These are phyloP conservation scores for Gadopsis marmoratus DNA, from an alignment of 2,797 vertebrate genomes.

Conservation along the genomic window DNA sequence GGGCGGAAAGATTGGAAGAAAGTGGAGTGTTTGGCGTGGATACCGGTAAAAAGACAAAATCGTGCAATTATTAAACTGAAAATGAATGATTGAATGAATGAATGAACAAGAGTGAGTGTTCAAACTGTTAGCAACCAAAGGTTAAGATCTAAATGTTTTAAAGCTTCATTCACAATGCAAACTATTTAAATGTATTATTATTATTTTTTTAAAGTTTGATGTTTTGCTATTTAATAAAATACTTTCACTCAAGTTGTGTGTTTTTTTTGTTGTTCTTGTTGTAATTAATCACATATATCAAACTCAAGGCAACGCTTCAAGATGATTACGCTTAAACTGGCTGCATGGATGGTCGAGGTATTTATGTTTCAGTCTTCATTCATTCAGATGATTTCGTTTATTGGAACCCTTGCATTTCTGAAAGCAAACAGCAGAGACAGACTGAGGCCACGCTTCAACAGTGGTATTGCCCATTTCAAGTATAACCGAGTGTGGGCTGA, in stretches of 20 bases:
- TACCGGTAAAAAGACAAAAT: constrained; percentile 7
- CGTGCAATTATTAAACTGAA: not conserved
- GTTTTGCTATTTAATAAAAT: not conserved
- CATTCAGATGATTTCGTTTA: not conserved
- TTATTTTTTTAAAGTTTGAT: constrained; percentile 20
- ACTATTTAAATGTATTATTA: constrained; percentile 3
- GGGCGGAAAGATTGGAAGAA: not conserved
- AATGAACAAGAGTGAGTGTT: not conserved
- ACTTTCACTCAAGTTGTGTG: not conserved
- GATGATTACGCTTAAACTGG: constrained; percentile 2
- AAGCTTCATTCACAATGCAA: constrained; percentile 25
- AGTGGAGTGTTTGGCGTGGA: too few species aligned
- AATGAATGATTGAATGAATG: too few species aligned
- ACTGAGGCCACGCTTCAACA: not conserved
- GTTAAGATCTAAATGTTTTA: constrained; percentile 15
- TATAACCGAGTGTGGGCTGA: constrained; percentile 32
- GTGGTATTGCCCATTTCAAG: constrained; percentile 23
- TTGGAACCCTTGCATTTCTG: constrained; percentile 7
- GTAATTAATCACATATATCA: not conserved
- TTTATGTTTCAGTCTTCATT: not conserved
- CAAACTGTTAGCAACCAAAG: constrained; percentile 12
- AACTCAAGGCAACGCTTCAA: not conserved
- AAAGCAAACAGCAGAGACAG: constrained; percentile 15
- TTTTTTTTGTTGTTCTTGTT: too few species aligned
- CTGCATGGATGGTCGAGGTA: not conserved